Percentiles rank a stretch among this genome's conserved stretches.
Evolutionary conservation across 2,113 vertebrate species (phyloP).

Genomic region (Lates calcarifer): DNA sequence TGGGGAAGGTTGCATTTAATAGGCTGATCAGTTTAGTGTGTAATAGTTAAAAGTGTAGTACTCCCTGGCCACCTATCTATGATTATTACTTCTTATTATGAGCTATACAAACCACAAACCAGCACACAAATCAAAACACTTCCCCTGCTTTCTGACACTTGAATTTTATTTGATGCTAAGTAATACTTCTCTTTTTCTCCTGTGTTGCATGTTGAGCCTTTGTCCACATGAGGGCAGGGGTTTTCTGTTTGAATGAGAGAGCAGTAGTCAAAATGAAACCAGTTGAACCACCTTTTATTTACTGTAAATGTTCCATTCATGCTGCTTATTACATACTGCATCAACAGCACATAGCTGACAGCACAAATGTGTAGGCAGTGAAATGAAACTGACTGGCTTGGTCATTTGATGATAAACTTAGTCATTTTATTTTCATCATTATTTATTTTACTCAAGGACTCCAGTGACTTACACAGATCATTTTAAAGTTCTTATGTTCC

Average conservation of each 20-base stretch:
- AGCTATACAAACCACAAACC: conserved; percentile 6
- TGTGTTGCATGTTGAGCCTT: conserved; percentile 17
- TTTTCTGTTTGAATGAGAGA: background rate
- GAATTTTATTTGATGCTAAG: background rate
- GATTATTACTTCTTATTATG: too few species aligned
- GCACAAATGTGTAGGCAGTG: background rate
- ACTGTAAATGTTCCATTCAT: conserved; percentile 59
- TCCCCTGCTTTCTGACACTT: conserved; percentile 40
- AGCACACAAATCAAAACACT: conserved; percentile 49
- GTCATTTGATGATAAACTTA: background rate
- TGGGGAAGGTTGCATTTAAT: too few species aligned
- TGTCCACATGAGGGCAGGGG: conserved; percentile 69
- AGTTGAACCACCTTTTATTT: conserved; percentile 53
- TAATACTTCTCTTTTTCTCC: conserved; percentile 29
- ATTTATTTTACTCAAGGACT: background rate
- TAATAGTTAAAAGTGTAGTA: too few species aligned
- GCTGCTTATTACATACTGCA: background rate
- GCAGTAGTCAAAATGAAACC: conserved; percentile 40
- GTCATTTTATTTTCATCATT: background rate
- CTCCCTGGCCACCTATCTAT: background rate
- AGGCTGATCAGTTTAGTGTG: background rate
- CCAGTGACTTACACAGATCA: background rate
- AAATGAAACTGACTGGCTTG: background rate
- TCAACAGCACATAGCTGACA: background rate
- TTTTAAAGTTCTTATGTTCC: conserved; percentile 8